phyloP scores from a whole-genome alignment of 2,888 invertebrate genomes.

The Apodemia hepburni region DNA sequence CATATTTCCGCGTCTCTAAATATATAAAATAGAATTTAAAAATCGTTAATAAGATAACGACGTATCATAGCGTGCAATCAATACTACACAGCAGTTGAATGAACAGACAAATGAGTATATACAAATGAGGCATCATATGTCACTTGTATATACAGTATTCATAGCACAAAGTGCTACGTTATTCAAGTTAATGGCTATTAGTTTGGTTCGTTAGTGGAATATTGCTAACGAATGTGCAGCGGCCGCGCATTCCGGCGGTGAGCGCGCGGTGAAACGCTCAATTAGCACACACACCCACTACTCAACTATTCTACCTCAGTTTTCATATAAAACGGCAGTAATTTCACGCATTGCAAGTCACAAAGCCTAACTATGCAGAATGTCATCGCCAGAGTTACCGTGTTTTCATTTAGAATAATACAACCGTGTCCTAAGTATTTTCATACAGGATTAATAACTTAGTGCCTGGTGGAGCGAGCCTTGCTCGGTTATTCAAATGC shows the following conservation, averaged over 20 bases:
- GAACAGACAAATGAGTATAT: constrained; percentile 24
- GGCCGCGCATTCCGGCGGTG: constrained; percentile 50
- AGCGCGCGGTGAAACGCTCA: constrained; percentile 58
- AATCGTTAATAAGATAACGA: no score
- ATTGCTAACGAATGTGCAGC: constrained; percentile 76
- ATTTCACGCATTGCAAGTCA: constrained; percentile 41
- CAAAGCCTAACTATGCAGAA: constrained; percentile 28
- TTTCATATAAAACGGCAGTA: constrained; percentile 49
- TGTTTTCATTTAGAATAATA: background rate
- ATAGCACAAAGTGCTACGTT: constrained; percentile 69
- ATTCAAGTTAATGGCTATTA: constrained; percentile 77
- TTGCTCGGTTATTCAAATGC: no score
- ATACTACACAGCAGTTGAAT: constrained; percentile 17
- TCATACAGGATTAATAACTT: no score
- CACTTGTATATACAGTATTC: constrained; percentile 48
- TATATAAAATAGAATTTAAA: no score
- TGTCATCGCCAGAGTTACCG: constrained; percentile 18
- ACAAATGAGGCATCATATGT: constrained; percentile 49
- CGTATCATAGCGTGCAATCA: background rate
- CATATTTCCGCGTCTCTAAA: no score
- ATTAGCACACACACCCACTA: constrained; percentile 55
- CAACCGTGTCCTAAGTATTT: no score
- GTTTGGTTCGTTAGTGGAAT: constrained; percentile 78
- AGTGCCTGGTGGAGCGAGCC: no score
- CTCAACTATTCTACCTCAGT: constrained; percentile 49